Conservation (phyloP, 2,888 invertebrate genomes). For the Theristus sp. region DNA sequence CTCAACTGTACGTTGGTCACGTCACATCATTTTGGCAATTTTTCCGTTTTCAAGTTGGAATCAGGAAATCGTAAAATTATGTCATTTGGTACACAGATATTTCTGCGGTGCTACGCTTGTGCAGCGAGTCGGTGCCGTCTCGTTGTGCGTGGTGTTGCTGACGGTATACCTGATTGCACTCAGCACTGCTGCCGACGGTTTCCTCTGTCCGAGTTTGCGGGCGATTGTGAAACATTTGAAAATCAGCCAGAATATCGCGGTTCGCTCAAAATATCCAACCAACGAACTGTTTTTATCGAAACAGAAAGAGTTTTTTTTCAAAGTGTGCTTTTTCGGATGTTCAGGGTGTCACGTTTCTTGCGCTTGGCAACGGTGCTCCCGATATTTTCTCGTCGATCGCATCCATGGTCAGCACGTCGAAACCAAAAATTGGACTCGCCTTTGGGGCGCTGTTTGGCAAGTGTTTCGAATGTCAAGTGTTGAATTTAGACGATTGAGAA, state of each 20-base stretch:
- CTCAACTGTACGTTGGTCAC: neutral
- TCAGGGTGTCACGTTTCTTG: slow-evolving; percentile 48
- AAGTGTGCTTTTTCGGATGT: too few species aligned
- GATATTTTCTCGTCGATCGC: slow-evolving; percentile 48
- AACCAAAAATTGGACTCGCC: slow-evolving; percentile 31
- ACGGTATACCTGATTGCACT: slow-evolving; percentile 16
- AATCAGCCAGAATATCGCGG: slow-evolving; percentile 35
- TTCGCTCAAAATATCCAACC: too few species aligned
- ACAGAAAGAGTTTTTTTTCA: too few species aligned
- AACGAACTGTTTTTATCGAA: too few species aligned
- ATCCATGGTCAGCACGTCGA: slow-evolving; percentile 28
- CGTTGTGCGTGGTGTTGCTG: slow-evolving; percentile 13
- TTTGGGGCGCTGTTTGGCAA: slow-evolving; percentile 25
- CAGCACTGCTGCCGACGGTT: slow-evolving; percentile 17
- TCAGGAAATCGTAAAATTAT: too few species aligned
- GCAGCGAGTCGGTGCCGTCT: neutral
- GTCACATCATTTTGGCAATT: too few species aligned
- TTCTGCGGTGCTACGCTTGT: neutral
- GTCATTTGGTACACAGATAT: neutral
- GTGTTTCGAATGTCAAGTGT: neutral
- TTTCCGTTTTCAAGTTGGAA: too few species aligned
- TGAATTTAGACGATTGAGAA: too few species aligned
- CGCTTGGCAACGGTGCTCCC: slow-evolving; percentile 51
- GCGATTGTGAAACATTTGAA: slow-evolving; percentile 33
- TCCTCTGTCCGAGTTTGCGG: slow-evolving; percentile 33